A percentile compares a stretch with the other conserved stretches of the same genome.
These are phyloP conservation scores for Nesidiocoris tenuis DNA, from an alignment of 2,888 invertebrate genomes.

Conservation along the genomic window DNA sequence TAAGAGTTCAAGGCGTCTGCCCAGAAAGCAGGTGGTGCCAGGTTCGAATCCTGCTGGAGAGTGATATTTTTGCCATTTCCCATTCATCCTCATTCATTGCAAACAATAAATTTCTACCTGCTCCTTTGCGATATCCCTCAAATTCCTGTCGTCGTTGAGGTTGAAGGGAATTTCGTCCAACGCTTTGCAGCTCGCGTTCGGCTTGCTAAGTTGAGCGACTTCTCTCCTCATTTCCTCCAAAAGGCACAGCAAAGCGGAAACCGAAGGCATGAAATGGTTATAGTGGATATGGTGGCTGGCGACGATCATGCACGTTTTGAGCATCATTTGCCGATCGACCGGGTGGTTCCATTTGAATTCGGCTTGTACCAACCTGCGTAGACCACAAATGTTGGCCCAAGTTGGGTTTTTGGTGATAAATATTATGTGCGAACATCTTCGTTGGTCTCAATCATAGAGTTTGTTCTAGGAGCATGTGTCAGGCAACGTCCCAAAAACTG, in stretches of 20 bases:
- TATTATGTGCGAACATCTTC: too few relatives aligned
- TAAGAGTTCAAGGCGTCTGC: too few relatives aligned
- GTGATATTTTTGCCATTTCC: too few relatives aligned
- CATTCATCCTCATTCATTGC: too few relatives aligned
- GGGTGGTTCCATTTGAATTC: conserved; percentile 43
- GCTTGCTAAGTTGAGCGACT: background rate
- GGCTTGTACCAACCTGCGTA: conserved; percentile 1
- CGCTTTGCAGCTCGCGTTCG: conserved; percentile 15
- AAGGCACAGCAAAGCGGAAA: conserved; percentile 26
- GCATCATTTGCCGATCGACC: conserved; percentile 34
- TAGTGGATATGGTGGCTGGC: conserved; percentile 32
- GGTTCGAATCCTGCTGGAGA: too few relatives aligned
- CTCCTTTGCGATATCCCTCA: conserved; percentile 25
- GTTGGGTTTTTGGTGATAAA: too few relatives aligned
- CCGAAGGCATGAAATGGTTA: conserved; percentile 36
- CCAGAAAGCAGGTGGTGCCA: too few relatives aligned
- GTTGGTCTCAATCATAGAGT: too few relatives aligned
- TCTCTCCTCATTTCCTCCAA: conserved; percentile 30
- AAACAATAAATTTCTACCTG: conserved; percentile 29
- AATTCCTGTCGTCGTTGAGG: conserved; percentile 5
- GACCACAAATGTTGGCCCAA: too few relatives aligned
- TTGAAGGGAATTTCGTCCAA: conserved; percentile 31
- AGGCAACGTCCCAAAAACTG: too few relatives aligned
- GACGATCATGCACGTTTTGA: conserved; percentile 34
- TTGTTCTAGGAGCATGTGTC: too few relatives aligned